Conservation (phyloP, 2,888 invertebrate genomes). For the Theretra japonica region DNA sequence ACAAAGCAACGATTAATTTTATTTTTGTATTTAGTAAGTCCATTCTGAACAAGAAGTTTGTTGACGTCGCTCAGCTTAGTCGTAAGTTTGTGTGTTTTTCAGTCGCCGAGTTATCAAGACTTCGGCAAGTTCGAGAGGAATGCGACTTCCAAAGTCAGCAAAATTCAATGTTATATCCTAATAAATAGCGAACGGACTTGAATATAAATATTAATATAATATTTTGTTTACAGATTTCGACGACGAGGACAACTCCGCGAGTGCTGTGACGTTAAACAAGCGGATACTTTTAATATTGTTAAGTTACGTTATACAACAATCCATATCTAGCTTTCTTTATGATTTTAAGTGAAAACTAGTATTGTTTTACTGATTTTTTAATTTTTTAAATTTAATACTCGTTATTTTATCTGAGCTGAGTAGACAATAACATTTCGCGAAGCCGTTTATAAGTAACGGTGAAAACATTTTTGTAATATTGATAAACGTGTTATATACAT, state of each 20-base stretch:
- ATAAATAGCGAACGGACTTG: conserved; percentile 18
- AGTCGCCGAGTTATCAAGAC: conserved; percentile 3
- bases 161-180: conserved; percentile 6
- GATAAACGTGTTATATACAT: background rate
- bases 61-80: background rate
- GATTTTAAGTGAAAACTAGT: background rate
- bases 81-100: background rate
- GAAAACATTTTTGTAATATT: conserved; percentile 3
- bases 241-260: conserved; percentile 62
- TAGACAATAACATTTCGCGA: conserved; percentile 24
- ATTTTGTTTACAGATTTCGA: conserved; percentile 65
- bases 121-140: background rate
- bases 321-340: conserved; percentile 16
- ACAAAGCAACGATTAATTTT: too few species aligned
- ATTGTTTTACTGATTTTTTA: background rate
- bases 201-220: conserved; percentile 28
- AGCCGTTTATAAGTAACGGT: conserved; percentile 10
- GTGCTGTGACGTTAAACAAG: conserved; percentile 48
- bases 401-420: conserved; percentile 21
- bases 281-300: conserved; percentile 49
- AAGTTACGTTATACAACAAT: conserved; percentile 18
- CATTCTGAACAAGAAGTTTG: background rate
- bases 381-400: conserved; percentile 27
- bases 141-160: background rate
- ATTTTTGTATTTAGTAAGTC: background rate